Conservation (phyloP, 2,888 invertebrate species). For the Meteorus cinctellus region DNA sequence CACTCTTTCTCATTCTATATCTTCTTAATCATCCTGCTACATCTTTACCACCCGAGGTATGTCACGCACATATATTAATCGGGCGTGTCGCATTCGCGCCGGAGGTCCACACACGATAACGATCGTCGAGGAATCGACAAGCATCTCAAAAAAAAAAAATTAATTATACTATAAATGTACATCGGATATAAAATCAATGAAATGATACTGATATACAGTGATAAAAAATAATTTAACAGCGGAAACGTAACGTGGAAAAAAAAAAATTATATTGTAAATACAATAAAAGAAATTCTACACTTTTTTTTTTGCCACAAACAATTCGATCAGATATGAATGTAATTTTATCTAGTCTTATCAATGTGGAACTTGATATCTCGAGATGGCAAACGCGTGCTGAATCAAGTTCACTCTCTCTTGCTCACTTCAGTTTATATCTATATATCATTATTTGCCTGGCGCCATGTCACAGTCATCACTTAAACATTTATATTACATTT, state of each 20-base stretch:
- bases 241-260: neutral
- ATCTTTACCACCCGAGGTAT: slow-evolving; percentile 8
- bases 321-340: neutral
- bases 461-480: slow-evolving; percentile 26
- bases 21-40: neutral
- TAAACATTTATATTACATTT: neutral
- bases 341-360: slow-evolving; percentile 48
- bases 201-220: neutral
- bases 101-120: slow-evolving; percentile 22
- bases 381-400: slow-evolving; percentile 16
- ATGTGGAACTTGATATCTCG: slow-evolving; percentile 53
- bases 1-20: neutral
- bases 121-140: neutral
- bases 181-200: neutral
- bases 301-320: neutral
- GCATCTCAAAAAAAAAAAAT: slow-evolving; percentile 2
- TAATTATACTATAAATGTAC: slow-evolving; percentile 9
- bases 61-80: slow-evolving; percentile 5
- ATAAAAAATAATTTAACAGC: no score
- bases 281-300: neutral
- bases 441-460: slow-evolving; percentile 12
- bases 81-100: slow-evolving; percentile 22
- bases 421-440: neutral
- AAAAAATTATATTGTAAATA: neutral
- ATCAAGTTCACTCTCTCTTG: neutral